Conservation (phyloP, 2,113 vertebrate genomes). For the Heliornis fulica region DNA sequence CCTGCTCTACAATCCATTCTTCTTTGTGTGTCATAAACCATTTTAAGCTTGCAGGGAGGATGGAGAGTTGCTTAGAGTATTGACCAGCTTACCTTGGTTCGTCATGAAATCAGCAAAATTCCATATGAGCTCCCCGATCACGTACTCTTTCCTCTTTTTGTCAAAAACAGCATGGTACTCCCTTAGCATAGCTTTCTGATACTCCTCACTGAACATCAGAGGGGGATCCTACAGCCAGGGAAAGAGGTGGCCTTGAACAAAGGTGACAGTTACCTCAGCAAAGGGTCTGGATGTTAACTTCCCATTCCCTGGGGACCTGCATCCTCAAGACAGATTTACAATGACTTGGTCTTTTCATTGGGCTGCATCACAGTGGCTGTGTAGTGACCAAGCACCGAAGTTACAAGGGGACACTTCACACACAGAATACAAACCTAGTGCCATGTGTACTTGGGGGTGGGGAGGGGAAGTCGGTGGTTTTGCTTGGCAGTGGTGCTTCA, state of each 20-base stretch:
- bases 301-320: neutral
- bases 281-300: neutral
- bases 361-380: neutral
- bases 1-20: neutral
- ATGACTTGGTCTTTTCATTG: neutral
- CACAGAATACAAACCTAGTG: neutral
- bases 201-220: conserved; percentile 94
- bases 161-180: conserved; percentile 87
- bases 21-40: neutral
- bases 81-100: conserved; percentile 77
- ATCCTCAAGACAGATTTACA: neutral
- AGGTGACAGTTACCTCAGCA: neutral
- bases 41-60: neutral
- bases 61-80: neutral
- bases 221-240: conserved; percentile 85
- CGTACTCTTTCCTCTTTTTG: conserved; percentile 86
- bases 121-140: conserved; percentile 95
- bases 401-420: neutral
- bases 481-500: neutral
- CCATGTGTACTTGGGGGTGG: neutral
- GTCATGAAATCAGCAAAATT: conserved; percentile 99
- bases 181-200: conserved; percentile 82
- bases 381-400: neutral
- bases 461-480: neutral
- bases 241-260: neutral